Evolutionary conservation across 2,888 invertebrate genomes (phyloP).

Genomic region (Ochlodes sylvanus): DNA sequence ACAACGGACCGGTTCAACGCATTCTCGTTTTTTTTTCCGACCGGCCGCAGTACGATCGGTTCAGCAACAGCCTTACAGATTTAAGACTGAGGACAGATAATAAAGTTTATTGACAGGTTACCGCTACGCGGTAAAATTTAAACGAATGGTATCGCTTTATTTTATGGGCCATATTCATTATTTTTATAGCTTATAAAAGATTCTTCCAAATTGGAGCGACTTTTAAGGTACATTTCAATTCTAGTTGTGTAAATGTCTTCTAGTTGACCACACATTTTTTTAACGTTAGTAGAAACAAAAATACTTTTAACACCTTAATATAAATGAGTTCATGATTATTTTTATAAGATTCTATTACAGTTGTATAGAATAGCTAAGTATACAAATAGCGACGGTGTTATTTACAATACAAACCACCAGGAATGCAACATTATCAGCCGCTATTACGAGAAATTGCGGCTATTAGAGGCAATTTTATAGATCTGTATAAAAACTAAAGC

Average conservation of each 20-base stretch:
- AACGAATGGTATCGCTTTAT: constrained; percentile 35
- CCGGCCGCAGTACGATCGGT: constrained; percentile 38
- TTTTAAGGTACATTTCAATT: background rate
- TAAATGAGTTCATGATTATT: no score
- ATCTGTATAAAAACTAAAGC: constrained; percentile 32
- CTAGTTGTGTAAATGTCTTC: background rate
- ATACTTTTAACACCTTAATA: no score
- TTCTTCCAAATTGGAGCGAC: background rate
- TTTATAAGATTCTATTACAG: background rate
- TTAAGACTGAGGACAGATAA: constrained; percentile 42
- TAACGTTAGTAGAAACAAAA: no score
- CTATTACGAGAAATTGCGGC: constrained; percentile 34
- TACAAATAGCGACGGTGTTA: constrained; percentile 17
- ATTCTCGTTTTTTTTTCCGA: constrained; percentile 46
- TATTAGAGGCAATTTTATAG: constrained; percentile 36
- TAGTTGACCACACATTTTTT: background rate
- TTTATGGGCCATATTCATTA: constrained; percentile 18
- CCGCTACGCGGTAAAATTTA: constrained; percentile 23
- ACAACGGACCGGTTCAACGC: constrained; percentile 47
- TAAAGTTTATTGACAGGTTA: constrained; percentile 31
- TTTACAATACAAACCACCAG: constrained; percentile 33
- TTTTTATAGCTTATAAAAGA: constrained; percentile 9
- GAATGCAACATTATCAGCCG: constrained; percentile 26
- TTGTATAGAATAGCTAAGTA: constrained; percentile 2
- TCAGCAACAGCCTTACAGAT: constrained; percentile 40